Percentiles rank a stretch among this genome's conserved stretches.
phyloP scores from a whole-genome alignment of 1,140 invertebrate species.

The Maniola jurtina region DNA sequence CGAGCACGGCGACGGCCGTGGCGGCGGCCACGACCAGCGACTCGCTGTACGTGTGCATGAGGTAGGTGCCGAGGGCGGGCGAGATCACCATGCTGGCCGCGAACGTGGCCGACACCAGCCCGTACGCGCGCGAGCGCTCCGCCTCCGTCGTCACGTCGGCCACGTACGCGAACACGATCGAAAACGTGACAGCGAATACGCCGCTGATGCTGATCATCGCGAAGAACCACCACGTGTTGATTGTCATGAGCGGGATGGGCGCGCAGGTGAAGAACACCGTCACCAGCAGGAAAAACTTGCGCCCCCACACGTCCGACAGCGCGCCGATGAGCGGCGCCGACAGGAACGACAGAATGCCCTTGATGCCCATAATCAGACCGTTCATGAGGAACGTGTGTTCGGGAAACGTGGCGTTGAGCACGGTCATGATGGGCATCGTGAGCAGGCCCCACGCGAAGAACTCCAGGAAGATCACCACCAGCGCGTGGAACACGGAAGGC shows the following conservation, averaged over 20 bases:
- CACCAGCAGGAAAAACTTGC: constrained; percentile 98
- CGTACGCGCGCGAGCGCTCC: constrained; percentile 97
- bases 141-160: constrained; percentile 99
- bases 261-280: constrained; percentile 99
- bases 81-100: constrained; percentile 98
- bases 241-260: constrained; percentile 98
- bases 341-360: constrained; percentile 98
- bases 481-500: constrained; percentile 97
- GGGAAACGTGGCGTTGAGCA: constrained; percentile 98
- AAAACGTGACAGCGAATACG: constrained; percentile 99
- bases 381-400: constrained; percentile 99
- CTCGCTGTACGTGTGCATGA: constrained; percentile 94
- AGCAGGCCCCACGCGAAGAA: constrained; percentile 99
- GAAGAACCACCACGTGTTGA: constrained; percentile 99
- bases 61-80: constrained; percentile 96
- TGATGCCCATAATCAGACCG: constrained; percentile 98
- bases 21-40: constrained; percentile 97
- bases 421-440: constrained; percentile 98
- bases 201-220: constrained; percentile 99
- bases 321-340: constrained; percentile 98
- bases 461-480: constrained; percentile 99
- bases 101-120: constrained; percentile 98
- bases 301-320: constrained; percentile 97
- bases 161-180: constrained; percentile 99
- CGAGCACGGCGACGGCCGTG: constrained; percentile 95